Conservation (phyloP, 1,140 invertebrate species). For the Dinoponera quadriceps region DNA sequence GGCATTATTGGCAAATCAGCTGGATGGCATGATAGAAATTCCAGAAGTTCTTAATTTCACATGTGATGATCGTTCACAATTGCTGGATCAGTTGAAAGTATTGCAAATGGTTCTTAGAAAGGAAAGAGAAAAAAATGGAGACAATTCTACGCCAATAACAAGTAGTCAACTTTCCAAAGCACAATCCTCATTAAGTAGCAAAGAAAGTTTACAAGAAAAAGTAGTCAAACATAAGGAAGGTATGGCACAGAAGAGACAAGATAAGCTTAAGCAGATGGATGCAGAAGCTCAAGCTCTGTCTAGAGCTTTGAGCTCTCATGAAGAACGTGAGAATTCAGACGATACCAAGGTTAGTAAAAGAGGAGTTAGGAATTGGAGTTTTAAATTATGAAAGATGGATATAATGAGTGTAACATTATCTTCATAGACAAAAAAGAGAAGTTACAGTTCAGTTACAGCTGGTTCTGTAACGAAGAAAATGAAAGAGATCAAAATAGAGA, state of each 20-base stretch:
- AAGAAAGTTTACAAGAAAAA: slow-evolving; percentile 72
- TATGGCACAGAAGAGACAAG: slow-evolving; percentile 59
- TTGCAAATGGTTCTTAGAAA: slow-evolving; percentile 81
- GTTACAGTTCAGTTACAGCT: background rate
- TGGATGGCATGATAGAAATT: slow-evolving; percentile 72
- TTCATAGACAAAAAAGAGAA: slow-evolving; percentile 30
- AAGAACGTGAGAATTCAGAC: background rate
- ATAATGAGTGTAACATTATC: background rate
- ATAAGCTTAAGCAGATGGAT: slow-evolving; percentile 75
- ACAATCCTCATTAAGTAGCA: slow-evolving; percentile 1
- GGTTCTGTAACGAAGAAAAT: slow-evolving; percentile 43
- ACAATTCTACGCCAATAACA: slow-evolving; percentile 8
- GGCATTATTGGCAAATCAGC: slow-evolving; percentile 75
- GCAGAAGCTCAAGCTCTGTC: slow-evolving; percentile 49
- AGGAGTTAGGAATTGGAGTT: background rate
- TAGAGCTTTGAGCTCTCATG: background rate
- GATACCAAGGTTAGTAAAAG: background rate
- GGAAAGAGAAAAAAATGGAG: slow-evolving; percentile 63
- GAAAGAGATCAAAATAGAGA: slow-evolving; percentile 31
- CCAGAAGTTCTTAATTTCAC: slow-evolving; percentile 76
- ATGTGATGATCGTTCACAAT: slow-evolving; percentile 76
- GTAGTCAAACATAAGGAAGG: slow-evolving; percentile 74
- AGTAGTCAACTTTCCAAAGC: slow-evolving; percentile 26
- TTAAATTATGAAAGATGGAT: slow-evolving; percentile 20
- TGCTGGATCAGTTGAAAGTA: slow-evolving; percentile 80